Evolutionary conservation across 2,888 invertebrate species (phyloP).

Genomic region (Ophonus ardosiacus): DNA sequence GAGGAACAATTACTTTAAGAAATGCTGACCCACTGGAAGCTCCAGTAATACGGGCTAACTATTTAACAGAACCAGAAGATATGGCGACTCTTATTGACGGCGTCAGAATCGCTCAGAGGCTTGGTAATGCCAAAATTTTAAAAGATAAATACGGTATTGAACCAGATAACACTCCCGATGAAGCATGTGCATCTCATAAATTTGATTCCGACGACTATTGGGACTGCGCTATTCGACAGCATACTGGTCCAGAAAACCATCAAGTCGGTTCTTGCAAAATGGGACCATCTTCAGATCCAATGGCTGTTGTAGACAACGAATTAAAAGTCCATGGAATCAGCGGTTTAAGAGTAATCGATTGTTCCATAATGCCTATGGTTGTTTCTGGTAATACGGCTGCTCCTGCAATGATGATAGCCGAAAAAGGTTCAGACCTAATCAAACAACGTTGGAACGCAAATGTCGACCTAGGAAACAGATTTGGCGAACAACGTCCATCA

Average conservation of each 20-base stretch:
- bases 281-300: slow-evolving; percentile 84
- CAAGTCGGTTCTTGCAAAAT: slow-evolving; percentile 91
- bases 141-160: slow-evolving; percentile 79
- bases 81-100: slow-evolving; percentile 81
- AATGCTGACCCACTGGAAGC: slow-evolving; percentile 83
- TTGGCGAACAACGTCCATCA: slow-evolving; percentile 19
- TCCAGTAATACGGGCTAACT: slow-evolving; percentile 88
- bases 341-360: slow-evolving; percentile 78
- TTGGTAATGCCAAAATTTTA: slow-evolving; percentile 79
- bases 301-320: slow-evolving; percentile 86
- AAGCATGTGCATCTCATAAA: slow-evolving; percentile 75
- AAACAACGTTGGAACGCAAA: slow-evolving; percentile 70
- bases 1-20: slow-evolving; percentile 81
- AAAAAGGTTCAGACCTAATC: slow-evolving; percentile 73
- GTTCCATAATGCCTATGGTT: slow-evolving; percentile 73
- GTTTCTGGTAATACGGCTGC: slow-evolving; percentile 75
- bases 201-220: slow-evolving; percentile 85
- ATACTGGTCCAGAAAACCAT: slow-evolving; percentile 90
- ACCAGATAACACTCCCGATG: slow-evolving; percentile 76
- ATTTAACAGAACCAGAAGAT: slow-evolving; percentile 84
- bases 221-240: slow-evolving; percentile 83
- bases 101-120: slow-evolving; percentile 78
- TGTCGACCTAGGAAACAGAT: slow-evolving; percentile 13
- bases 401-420: slow-evolving; percentile 74
- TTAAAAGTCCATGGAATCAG: slow-evolving; percentile 81